Conservation (phyloP, 2,113 vertebrate species). For the Bucco capensis region DNA sequence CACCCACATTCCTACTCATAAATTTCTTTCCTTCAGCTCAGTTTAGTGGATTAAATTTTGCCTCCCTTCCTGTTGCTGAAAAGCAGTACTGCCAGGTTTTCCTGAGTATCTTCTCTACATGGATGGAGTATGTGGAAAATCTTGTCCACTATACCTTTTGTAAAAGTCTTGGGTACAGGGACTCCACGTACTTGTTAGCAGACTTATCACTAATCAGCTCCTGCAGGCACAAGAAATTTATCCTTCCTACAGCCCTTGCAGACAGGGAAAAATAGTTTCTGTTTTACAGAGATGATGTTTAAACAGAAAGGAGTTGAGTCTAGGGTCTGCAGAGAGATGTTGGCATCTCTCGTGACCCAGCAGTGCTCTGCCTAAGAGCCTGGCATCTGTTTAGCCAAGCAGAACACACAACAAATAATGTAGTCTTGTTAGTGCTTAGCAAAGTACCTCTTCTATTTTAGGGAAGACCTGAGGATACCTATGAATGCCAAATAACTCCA, state of each 20-base stretch:
- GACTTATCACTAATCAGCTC: not conserved
- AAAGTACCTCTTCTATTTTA: not conserved
- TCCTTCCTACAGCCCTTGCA: not conserved
- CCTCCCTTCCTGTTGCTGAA: not conserved
- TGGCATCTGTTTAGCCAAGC: not conserved
- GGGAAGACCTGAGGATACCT: not conserved
- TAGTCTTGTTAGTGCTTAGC: not conserved
- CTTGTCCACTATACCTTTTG: not conserved
- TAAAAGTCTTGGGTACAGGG: not conserved
- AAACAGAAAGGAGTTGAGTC: not conserved
- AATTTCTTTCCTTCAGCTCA: not conserved
- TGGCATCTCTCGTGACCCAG: not conserved
- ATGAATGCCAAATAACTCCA: not conserved
- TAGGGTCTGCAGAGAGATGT: not conserved
- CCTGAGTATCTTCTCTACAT: not conserved
- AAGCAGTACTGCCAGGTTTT: not conserved
- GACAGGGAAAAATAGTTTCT: not conserved
- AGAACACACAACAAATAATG: not conserved
- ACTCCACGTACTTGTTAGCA: not conserved
- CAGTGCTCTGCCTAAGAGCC: not conserved
- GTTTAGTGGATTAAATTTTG: not conserved
- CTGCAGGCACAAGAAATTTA: not conserved
- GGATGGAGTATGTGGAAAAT: not conserved
- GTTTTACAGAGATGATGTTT: not conserved
- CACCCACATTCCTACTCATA: not conserved